phyloP scores from a whole-genome alignment of 2,888 invertebrate genomes.

The Leptinotarsa peninsularis region DNA sequence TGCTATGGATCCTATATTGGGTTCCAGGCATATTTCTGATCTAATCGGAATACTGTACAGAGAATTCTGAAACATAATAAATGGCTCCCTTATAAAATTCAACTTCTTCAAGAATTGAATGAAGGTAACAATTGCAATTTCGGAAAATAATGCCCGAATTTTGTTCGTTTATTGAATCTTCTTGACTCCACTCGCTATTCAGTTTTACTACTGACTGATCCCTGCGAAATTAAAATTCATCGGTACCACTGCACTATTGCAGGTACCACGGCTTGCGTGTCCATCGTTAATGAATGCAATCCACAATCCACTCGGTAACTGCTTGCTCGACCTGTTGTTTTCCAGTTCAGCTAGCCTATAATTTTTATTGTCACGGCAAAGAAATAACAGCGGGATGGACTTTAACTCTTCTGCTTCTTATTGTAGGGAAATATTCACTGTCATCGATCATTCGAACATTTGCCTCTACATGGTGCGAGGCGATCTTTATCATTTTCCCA shows the following conservation, averaged over 20 bases:
- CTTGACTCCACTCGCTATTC: not conserved
- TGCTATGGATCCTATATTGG: too few species aligned
- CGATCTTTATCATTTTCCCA: slow-evolving; percentile 14
- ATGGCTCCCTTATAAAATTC: too few species aligned
- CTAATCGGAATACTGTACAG: too few species aligned
- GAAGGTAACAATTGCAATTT: too few species aligned
- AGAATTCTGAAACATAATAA: too few species aligned
- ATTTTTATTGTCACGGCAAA: slow-evolving; percentile 73
- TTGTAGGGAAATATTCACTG: slow-evolving; percentile 62
- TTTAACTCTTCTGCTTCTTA: slow-evolving; percentile 59
- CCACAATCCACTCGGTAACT: slow-evolving; percentile 67
- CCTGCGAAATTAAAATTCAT: slow-evolving; percentile 10
- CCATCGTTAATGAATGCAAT: slow-evolving; percentile 72
- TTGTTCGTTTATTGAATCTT: too few species aligned
- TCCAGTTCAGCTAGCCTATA: slow-evolving; percentile 73
- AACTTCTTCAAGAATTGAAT: too few species aligned
- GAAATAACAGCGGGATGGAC: slow-evolving; percentile 70
- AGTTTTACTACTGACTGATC: not conserved
- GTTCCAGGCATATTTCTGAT: too few species aligned
- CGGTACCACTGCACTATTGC: slow-evolving; percentile 33
- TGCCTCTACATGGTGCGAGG: slow-evolving; percentile 16
- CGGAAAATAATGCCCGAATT: too few species aligned
- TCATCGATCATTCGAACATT: slow-evolving; percentile 60
- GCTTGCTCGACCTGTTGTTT: slow-evolving; percentile 70
- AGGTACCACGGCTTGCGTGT: slow-evolving; percentile 64